Base-by-base conservation (phyloP, 1,140 invertebrate genomes). In the Lithobius niger region DNA sequence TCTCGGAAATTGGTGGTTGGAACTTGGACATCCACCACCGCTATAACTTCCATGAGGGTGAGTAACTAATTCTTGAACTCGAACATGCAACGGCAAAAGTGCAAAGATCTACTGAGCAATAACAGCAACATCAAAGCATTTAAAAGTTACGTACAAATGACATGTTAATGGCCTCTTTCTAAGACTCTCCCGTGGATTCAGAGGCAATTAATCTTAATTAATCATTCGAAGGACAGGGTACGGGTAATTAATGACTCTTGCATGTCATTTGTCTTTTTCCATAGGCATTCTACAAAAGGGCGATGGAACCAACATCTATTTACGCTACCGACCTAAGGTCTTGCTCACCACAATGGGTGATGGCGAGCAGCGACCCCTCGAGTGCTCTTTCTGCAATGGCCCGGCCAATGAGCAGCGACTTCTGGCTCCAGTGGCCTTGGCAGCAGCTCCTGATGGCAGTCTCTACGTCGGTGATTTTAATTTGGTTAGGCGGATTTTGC, bases 391-490 rank as follows among this genome's bases (percentile, higher is more conserved):
- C 2, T 96, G 91, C 69, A 83, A 89, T 62, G 88, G 88, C 0
- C 74, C 81, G 28, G 88, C 89, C 0, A 74, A 78, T 0, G 85
- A 87, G 57, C 86, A 90, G 66, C 73, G 86, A 40, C 75, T 98
- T 0, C 73, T 96, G 18, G 88, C 91, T 0, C 93, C 92, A 0
- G 89, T 96, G 0, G 88, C 91, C 1, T 73, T 98, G 1, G 87
- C 90, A 0, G 82, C 88, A 3, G 85, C 88, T 2, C 79, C 89
- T 0, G 92, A 96, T 72, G 93, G 93, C n/a, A 86, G 86, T 4
- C 79, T 98, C 1, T 97, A 87, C 66, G 86, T 98, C 1, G 94
- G 91, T 1, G 94, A 97, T 70, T 96, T 94, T 65, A 96, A 97
- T 74, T 79, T 95, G 16, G 88, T 97, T 28, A 75, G 94, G 51